Evolutionary conservation across 2,888 invertebrate species (phyloP), one percentile per base, ranked within the genome.

Genomic region (Hyalella azteca): DNA sequence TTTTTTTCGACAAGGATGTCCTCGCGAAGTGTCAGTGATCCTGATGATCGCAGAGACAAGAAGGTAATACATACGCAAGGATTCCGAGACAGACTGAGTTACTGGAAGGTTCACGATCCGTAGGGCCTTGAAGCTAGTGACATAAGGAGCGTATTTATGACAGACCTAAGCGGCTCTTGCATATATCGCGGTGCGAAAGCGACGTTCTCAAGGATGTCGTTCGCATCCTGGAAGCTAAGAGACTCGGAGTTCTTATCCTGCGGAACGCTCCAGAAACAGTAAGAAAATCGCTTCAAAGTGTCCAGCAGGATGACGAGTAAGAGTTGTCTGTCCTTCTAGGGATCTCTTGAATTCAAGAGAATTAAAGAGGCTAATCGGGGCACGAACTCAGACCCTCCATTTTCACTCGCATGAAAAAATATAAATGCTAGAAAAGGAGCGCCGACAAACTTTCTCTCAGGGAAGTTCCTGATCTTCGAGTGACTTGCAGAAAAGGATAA

Each of bases 331-430:
- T 22, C 54, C 54, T 54, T 54, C 29, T 54, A 54, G 13, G 54
- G 54, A 1, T 9, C 26, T 54, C 54, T 19, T 22, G 54, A 54
- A 54, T 54, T 54, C 54, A 22, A 29, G 11, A 13, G 54, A 54
- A 54, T 54, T 54, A 54, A 54, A 29, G 26, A 54, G 54, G 54
- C 54, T 54, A 54, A 54, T 54, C 54, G 22, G 11, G 54, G 26
- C 4, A 29, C 54, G 22, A 22, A 54, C 54, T 54, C 54, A 54
- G 13, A 5, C 26, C 54, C 54, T 54, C 26, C 9, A 29, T 54
- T 54, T 54, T 54, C 54, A 54, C 54, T 54, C 54, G 54, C 54
- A 22, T 54, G 54, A 54, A 54, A 54, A 54, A 54, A 54, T 54
- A 54, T 54, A 22, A 54, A 54, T 26, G 22, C 54, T 54, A 54